These are phyloP conservation scores for Zelleria hepariella DNA, from an alignment of 2,888 invertebrate genomes.

Conservation along the genomic window DNA sequence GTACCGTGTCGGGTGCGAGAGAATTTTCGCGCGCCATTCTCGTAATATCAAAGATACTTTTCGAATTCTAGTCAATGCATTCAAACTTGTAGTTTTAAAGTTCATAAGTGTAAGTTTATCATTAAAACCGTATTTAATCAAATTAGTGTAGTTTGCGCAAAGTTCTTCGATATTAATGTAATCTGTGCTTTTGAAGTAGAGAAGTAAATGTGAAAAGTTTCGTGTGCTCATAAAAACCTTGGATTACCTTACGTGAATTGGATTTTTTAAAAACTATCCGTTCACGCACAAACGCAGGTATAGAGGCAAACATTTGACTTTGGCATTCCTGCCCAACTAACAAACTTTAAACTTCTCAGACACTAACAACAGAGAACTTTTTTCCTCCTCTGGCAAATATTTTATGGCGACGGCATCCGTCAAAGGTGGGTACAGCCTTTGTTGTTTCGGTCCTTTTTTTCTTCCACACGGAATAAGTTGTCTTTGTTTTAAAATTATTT, in stretches of 20 bases:
- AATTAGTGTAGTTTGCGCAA: not conserved
- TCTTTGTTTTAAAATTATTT: conserved; percentile 7
- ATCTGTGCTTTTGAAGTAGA: not conserved
- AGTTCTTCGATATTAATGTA: not conserved
- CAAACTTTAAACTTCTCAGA: conserved; percentile 21
- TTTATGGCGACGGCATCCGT: conserved; percentile 29
- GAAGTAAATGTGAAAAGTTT: not conserved
- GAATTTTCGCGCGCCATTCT: not conserved
- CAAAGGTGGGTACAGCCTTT: conserved; percentile 19
- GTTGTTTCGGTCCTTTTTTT: conserved; percentile 14
- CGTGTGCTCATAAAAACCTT: not conserved
- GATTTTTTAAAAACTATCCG: conserved; percentile 14
- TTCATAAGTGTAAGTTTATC: not conserved
- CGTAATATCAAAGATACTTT: not conserved
- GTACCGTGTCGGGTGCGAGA: not conserved
- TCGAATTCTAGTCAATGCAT: not conserved
- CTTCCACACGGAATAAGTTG: not conserved
- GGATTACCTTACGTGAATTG: conserved; percentile 4
- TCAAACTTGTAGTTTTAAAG: not conserved
- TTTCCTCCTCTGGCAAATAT: conserved; percentile 20
- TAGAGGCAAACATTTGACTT: conserved; percentile 11
- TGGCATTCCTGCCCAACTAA: conserved; percentile 5
- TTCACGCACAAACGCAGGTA: conserved; percentile 17
- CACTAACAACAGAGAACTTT: conserved; percentile 21
- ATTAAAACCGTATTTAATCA: not conserved